Conservation (phyloP, 2,797 vertebrate species). For the Periparus ater region DNA sequence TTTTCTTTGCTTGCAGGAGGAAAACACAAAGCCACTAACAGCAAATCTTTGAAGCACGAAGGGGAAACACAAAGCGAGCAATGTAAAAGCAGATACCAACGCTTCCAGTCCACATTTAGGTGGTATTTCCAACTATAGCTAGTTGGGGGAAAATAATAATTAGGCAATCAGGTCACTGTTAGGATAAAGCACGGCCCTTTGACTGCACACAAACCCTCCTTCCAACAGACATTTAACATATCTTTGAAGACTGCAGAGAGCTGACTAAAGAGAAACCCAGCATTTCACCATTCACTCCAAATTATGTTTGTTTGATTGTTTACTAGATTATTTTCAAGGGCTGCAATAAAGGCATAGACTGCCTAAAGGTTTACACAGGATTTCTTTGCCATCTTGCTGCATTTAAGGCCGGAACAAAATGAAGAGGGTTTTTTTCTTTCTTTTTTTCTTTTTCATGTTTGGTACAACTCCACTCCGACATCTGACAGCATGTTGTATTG, state of each 20-base stretch:
- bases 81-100: neutral
- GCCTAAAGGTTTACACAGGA: slow-evolving; percentile 3
- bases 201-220: neutral
- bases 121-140: neutral
- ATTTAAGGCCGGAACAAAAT: neutral
- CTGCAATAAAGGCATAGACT: neutral
- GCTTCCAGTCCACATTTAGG: neutral
- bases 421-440: neutral
- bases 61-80: neutral
- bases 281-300: neutral
- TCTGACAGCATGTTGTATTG: neutral
- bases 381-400: neutral
- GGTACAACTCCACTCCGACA: neutral
- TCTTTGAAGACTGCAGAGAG: neutral
- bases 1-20: neutral
- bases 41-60: neutral
- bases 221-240: neutral
- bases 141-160: neutral
- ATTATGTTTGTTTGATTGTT: neutral
- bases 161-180: neutral
- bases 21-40: neutral
- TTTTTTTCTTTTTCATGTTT: neutral
- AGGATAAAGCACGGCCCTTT: neutral
- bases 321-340: slow-evolving; percentile 3
- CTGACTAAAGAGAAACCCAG: neutral